Percentiles rank a stretch among this genome's conserved stretches.
Evolutionary conservation across 2,113 vertebrate species (phyloP).

Genomic region (Eublepharis macularius): DNA sequence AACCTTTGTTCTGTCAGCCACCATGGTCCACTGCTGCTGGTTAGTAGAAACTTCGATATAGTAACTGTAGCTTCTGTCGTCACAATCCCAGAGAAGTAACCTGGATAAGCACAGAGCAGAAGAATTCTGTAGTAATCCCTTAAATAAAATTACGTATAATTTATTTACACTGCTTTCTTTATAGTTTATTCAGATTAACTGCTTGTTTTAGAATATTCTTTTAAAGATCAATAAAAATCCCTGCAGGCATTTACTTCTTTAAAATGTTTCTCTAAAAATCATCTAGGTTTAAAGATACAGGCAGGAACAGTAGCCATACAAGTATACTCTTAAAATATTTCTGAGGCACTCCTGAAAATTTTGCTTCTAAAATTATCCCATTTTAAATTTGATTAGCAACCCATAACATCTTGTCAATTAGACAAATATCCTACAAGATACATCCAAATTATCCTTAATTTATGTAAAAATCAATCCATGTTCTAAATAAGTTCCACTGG

Average conservation of each 20-base stretch:
- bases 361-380: neutral
- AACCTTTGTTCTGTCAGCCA: conserved; percentile 89
- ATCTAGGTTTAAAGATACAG: neutral
- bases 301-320: neutral
- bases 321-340: neutral
- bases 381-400: neutral
- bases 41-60: conserved; percentile 94
- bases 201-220: conserved; percentile 9
- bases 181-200: neutral
- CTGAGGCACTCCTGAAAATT: accelerated
- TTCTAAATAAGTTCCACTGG: conserved; percentile 6
- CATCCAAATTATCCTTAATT: conserved; percentile 9
- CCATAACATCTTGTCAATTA: neutral
- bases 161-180: neutral
- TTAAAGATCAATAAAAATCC: neutral
- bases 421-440: neutral
- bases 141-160: neutral
- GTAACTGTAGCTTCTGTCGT: conserved; percentile 96
- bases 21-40: conserved; percentile 95
- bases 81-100: conserved; percentile 96
- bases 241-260: neutral
- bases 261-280: neutral
- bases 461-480: conserved; percentile 10
- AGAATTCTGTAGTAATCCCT: neutral
- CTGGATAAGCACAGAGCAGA: conserved; percentile 65